These are phyloP conservation scores for Disparrhopalites patrizii DNA, from an alignment of 2,888 invertebrate genomes.

Conservation along the genomic window DNA sequence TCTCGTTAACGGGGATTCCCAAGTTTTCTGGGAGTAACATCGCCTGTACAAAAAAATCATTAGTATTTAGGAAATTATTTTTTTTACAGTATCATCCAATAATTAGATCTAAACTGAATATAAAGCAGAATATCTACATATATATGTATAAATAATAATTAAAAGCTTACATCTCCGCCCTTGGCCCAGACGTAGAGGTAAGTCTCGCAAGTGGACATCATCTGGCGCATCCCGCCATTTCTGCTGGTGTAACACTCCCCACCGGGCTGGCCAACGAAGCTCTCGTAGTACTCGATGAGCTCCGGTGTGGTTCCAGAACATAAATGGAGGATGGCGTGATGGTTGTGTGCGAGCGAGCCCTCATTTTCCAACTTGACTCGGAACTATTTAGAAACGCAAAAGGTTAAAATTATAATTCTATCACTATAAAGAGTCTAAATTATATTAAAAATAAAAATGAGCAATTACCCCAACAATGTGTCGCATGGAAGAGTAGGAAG, in stretches of 20 bases:
- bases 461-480: conserved; percentile 11
- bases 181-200: conserved; percentile 16
- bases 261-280: neutral
- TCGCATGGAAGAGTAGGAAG: neutral
- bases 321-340: neutral
- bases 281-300: neutral
- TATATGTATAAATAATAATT: too few relatives aligned
- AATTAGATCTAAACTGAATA: too few relatives aligned
- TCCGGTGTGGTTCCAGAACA: conserved; percentile 8
- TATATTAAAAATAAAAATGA: too few relatives aligned
- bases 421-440: too few relatives aligned
- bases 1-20: conserved; percentile 74
- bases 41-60: conserved; percentile 65
- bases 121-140: too few relatives aligned
- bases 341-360: neutral
- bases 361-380: neutral
- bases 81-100: too few relatives aligned
- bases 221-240: neutral
- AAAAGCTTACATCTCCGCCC: conserved; percentile 17
- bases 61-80: too few relatives aligned
- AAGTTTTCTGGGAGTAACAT: conserved; percentile 71
- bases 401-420: too few relatives aligned
- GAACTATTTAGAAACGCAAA: too few relatives aligned
- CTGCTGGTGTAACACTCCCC: neutral
- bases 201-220: neutral